Percentiles rank a stretch among this genome's conserved stretches.
These are phyloP conservation scores for Epicauta chinensis DNA, from an alignment of 1,140 invertebrate genomes.

Conservation along the genomic window DNA sequence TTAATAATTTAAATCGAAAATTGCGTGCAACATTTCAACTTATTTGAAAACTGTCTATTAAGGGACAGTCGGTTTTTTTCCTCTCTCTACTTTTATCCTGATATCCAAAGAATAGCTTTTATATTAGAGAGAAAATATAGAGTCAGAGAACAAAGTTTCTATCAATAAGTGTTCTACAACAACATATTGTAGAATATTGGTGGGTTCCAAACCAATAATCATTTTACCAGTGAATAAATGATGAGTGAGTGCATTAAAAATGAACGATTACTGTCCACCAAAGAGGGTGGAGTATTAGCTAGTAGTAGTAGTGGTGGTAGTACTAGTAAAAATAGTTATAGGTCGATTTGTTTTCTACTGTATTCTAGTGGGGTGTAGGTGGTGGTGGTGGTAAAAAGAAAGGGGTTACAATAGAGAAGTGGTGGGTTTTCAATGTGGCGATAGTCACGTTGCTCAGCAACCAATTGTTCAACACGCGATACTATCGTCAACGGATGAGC, in stretches of 20 bases:
- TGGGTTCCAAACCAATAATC: constrained; percentile 31
- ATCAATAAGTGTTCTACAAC: too few species aligned
- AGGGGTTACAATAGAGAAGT: not conserved
- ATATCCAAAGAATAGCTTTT: too few species aligned
- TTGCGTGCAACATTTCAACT: constrained; percentile 23
- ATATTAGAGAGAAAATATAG: too few species aligned
- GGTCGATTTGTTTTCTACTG: too few species aligned
- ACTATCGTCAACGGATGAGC: constrained; percentile 32
- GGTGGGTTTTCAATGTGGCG: constrained; percentile 22
- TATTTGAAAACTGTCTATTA: constrained; percentile 3
- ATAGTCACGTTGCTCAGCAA: constrained; percentile 33
- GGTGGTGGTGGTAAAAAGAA: not conserved
- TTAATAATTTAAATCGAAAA: constrained; percentile 20
- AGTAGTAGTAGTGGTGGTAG: too few species aligned
- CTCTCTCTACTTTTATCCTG: too few species aligned
- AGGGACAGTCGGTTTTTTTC: too few species aligned
- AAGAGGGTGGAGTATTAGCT: not conserved
- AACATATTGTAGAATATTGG: too few species aligned
- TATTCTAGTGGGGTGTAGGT: not conserved
- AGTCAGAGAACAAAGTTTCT: too few species aligned
- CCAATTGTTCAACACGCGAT: constrained; percentile 31
- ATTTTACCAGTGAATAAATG: constrained; percentile 34
- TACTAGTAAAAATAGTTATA: too few species aligned
- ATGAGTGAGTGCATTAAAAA: constrained; percentile 34
- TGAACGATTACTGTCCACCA: constrained; percentile 22